phyloP scores from a whole-genome alignment of 2,888 invertebrate species.

The Melieria crassipennis region DNA sequence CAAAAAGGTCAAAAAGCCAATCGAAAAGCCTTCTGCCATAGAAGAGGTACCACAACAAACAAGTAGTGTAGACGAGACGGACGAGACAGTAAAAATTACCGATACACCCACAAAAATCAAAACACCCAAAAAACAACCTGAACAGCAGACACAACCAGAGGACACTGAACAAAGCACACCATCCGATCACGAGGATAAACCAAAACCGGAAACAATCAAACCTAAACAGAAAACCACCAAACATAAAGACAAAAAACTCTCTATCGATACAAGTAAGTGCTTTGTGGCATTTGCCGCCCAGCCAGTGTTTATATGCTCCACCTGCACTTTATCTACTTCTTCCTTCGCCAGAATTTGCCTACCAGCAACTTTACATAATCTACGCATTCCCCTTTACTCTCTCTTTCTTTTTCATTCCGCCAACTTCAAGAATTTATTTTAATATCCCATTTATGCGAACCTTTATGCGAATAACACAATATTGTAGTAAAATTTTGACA shows the following conservation, averaged over 20 bases:
- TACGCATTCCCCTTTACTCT: not conserved
- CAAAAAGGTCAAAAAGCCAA: slow-evolving; percentile 45
- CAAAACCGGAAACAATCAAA: slow-evolving; percentile 59
- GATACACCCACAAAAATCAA: slow-evolving; percentile 52
- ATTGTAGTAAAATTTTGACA: too few species aligned
- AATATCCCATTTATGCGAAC: too few species aligned
- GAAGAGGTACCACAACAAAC: slow-evolving; percentile 27
- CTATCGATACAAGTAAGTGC: slow-evolving; percentile 65
- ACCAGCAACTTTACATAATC: slow-evolving; percentile 6
- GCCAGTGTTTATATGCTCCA: slow-evolving; percentile 21
- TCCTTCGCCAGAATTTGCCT: not conserved
- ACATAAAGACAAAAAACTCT: slow-evolving; percentile 63
- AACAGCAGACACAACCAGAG: slow-evolving; percentile 56
- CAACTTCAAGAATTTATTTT: too few species aligned
- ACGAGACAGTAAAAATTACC: slow-evolving; percentile 60
- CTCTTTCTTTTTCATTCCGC: not conserved
- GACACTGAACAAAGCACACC: slow-evolving; percentile 66
- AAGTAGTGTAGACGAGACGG: slow-evolving; percentile 28
- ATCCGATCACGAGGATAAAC: slow-evolving; percentile 60
- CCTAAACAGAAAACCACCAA: slow-evolving; percentile 65
- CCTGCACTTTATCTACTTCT: not conserved
- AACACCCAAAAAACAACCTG: slow-evolving; percentile 49
- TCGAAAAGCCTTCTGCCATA: slow-evolving; percentile 35
- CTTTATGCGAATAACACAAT: too few species aligned
- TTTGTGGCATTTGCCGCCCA: slow-evolving; percentile 30